phyloP scores from a whole-genome alignment of 2,797 vertebrate species.

The Sebastes cheni region DNA sequence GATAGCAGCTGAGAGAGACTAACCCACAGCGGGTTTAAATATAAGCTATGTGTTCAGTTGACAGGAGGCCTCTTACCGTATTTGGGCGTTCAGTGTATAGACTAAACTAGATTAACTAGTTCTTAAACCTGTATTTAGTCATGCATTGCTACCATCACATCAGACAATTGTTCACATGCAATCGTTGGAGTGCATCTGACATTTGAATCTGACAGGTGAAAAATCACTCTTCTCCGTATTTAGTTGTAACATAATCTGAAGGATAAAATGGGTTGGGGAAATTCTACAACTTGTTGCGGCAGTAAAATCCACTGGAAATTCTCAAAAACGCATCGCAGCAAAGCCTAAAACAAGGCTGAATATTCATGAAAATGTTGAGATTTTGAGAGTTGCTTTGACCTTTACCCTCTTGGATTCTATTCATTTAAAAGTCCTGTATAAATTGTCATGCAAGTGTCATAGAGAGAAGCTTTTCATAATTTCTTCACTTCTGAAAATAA shows the following conservation, averaged over 20 bases:
- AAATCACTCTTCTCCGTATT: background rate
- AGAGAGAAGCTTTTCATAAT: background rate
- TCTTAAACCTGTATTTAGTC: background rate
- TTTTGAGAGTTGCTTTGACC: background rate
- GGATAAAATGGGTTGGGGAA: background rate
- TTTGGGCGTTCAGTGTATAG: background rate
- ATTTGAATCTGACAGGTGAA: background rate
- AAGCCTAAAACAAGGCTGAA: background rate
- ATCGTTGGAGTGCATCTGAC: background rate
- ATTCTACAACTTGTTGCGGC: background rate
- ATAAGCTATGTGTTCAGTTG: background rate
- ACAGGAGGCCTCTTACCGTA: background rate
- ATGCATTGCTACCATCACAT: background rate
- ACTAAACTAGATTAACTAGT: background rate
- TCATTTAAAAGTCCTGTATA: background rate
- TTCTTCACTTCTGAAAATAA: background rate
- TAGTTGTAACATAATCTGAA: background rate
- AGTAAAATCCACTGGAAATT: background rate
- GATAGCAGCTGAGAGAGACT: background rate
- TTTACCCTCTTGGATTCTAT: background rate
- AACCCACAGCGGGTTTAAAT: slow-evolving; percentile 2
- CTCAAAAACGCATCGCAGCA: background rate
- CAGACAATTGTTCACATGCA: background rate
- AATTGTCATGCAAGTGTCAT: background rate
- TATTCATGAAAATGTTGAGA: background rate